Evolutionary conservation across 2,113 vertebrate genomes (phyloP), one percentile per base, ranked within the genome.

Genomic region (Ceuthmochares aereus): DNA sequence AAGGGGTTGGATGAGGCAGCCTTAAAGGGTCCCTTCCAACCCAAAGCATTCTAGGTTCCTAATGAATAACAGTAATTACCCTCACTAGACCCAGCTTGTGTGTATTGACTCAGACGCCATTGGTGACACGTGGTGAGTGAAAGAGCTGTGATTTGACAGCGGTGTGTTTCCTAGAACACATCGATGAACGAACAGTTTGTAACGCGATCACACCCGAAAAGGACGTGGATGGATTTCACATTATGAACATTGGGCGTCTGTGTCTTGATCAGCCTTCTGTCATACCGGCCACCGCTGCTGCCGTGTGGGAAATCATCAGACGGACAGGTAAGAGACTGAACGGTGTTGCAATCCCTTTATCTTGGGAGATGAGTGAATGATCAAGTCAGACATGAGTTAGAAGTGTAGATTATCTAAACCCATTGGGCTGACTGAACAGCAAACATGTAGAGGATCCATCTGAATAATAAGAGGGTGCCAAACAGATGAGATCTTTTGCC

Each of bases 181-280:
- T 99, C 20, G 98, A 98, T 17, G 99, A 99, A 47, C 96, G 98
- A 84, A 89, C 97, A 2, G 97, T 99, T 13, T 99, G 99, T 68
- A 99, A 99, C 3, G 98, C 98, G 72, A 98, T 99, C 7, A 94
- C 98, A 42, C 99, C 99, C 26, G 98, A 99, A 56, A 99, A 99
- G 96, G 99, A 99, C 11, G 99, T 99, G 15, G 99, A 99, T 70
- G 99, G 99, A 7, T 99, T 99, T 95, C 99, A 99, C 20, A 98
- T 99, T 68, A 95, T 99, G 77, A 99, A 99, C 37, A 96, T 99
- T 6, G 99, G 99, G 34, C 99, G 98, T 51, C 96, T 99, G 87
- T 99, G 99, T 92, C 98, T 99, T 14, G 99, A 99, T 87, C 99
- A 99, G 96, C 98, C 98, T 56, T 98, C 99, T 11, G 86, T 99